Percentiles rank a stretch among this genome's conserved stretches.
Evolutionary conservation across 2,113 vertebrate species (phyloP).

Genomic region (Oncorhynchus gorbuscha): DNA sequence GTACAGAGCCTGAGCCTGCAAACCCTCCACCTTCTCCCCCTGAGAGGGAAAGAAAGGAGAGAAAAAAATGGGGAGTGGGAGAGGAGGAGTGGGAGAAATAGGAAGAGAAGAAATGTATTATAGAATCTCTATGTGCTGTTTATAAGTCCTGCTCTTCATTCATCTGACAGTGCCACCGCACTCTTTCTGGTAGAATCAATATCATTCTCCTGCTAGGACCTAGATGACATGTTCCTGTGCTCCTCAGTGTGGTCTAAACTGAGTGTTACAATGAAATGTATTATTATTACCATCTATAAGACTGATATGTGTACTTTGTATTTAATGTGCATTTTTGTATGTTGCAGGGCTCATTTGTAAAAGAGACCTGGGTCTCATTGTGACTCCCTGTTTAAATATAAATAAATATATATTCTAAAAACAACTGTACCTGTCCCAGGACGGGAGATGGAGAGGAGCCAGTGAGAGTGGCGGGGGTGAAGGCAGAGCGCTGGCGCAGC

Average conservation of each 20-base stretch:
- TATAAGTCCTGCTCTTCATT: neutral
- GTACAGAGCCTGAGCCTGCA: constrained; percentile 95
- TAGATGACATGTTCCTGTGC: too few relatives aligned
- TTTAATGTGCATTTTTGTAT: neutral
- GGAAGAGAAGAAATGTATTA: too few relatives aligned
- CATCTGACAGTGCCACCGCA: too few relatives aligned
- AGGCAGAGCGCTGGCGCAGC: constrained; percentile 90
- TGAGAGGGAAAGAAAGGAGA: constrained; percentile 42
- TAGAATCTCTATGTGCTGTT: too few relatives aligned
- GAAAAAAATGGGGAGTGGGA: neutral
- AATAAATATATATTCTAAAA: neutral
- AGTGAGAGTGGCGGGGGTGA: constrained; percentile 91
- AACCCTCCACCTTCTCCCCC: constrained; percentile 97
- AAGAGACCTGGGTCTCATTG: too few relatives aligned
- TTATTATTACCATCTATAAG: too few relatives aligned
- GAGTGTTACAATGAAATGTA: too few relatives aligned
- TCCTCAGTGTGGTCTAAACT: too few relatives aligned
- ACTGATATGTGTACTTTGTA: too few relatives aligned
- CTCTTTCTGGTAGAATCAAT: too few relatives aligned
- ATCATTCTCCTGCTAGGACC: too few relatives aligned
- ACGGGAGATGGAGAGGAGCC: constrained; percentile 96
- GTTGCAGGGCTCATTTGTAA: neutral
- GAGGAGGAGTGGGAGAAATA: too few relatives aligned
- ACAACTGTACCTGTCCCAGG: constrained; percentile 84
- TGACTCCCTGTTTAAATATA: neutral